These are phyloP conservation scores for Antennarius striatus DNA, from an alignment of 2,113 vertebrate species.

Conservation along the genomic window DNA sequence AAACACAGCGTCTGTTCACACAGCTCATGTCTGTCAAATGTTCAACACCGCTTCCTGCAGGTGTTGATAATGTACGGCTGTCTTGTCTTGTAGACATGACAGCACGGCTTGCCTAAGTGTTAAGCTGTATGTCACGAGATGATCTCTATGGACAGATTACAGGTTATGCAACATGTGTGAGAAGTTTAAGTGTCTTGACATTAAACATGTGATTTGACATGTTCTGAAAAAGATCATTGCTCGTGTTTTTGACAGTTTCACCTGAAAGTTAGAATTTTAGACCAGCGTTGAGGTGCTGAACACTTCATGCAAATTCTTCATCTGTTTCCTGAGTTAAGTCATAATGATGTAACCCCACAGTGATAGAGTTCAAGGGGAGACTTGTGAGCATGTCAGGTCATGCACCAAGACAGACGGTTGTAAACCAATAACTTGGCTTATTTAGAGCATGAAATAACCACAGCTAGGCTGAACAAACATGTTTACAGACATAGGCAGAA, in stretches of 20 bases:
- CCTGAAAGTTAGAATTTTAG: neutral
- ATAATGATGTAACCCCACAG: constrained; percentile 43
- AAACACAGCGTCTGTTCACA: constrained; percentile 20
- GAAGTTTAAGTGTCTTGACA: too few species aligned
- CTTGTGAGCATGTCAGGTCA: constrained; percentile 45
- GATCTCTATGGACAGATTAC: too few species aligned
- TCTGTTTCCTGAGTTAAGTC: constrained; percentile 41
- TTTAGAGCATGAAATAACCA: constrained; percentile 13
- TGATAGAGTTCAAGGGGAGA: constrained; percentile 24
- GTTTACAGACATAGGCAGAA: too few species aligned
- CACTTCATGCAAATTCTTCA: constrained; percentile 32
- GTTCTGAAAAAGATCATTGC: too few species aligned
- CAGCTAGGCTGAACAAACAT: constrained; percentile 1
- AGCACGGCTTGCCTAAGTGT: constrained; percentile 1
- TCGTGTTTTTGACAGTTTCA: too few species aligned
- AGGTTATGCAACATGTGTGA: too few species aligned
- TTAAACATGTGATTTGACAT: too few species aligned
- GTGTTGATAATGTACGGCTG: neutral
- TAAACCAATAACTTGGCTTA: constrained; percentile 43
- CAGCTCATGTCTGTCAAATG: constrained; percentile 18
- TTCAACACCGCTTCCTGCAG: neutral
- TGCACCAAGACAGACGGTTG: constrained; percentile 29
- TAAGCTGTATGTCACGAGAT: too few species aligned
- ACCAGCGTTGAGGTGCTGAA: constrained; percentile 26
- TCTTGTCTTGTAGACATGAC: constrained; percentile 25